phyloP scores from a whole-genome alignment of 2,888 invertebrate species.

The Bombylius major region DNA sequence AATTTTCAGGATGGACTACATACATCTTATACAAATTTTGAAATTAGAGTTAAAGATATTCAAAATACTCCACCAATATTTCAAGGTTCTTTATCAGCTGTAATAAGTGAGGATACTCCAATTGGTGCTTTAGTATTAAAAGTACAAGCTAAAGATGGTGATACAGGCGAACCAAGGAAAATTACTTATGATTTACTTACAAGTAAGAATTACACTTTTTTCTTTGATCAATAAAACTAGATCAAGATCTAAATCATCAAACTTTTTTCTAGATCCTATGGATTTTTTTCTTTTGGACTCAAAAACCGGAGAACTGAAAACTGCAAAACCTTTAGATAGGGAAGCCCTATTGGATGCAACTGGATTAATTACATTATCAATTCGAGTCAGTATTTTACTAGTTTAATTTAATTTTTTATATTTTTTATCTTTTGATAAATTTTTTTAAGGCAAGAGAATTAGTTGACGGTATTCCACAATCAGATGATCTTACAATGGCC shows the following conservation, averaged over 20 bases:
- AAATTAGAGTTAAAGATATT: constrained; percentile 68
- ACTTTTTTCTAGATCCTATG: constrained; percentile 54
- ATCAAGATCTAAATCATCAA: not conserved
- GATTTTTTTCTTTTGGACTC: constrained; percentile 76
- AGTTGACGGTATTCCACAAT: constrained; percentile 55
- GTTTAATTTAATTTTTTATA: not conserved
- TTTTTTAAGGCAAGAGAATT: constrained; percentile 58
- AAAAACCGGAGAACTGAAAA: constrained; percentile 64
- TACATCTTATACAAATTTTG: constrained; percentile 58
- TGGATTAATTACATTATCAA: constrained; percentile 63
- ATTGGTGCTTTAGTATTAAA: constrained; percentile 71
- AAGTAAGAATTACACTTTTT: constrained; percentile 39
- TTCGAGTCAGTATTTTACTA: constrained; percentile 40
- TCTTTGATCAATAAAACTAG: not conserved
- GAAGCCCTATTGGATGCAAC: constrained; percentile 69
- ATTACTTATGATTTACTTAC: constrained; percentile 66
- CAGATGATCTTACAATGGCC: constrained; percentile 54
- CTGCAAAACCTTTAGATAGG: constrained; percentile 73
- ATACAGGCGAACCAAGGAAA: constrained; percentile 66
- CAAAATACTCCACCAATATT: constrained; percentile 82
- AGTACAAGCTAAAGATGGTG: constrained; percentile 72
- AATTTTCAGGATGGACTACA: constrained; percentile 60
- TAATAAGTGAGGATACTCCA: constrained; percentile 68
- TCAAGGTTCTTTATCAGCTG: constrained; percentile 63
- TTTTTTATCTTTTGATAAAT: not conserved